A percentile compares a stretch with the other conserved stretches of the same genome.
Conservation (phyloP, 2,888 invertebrate species). For the Tipula unca region DNA sequence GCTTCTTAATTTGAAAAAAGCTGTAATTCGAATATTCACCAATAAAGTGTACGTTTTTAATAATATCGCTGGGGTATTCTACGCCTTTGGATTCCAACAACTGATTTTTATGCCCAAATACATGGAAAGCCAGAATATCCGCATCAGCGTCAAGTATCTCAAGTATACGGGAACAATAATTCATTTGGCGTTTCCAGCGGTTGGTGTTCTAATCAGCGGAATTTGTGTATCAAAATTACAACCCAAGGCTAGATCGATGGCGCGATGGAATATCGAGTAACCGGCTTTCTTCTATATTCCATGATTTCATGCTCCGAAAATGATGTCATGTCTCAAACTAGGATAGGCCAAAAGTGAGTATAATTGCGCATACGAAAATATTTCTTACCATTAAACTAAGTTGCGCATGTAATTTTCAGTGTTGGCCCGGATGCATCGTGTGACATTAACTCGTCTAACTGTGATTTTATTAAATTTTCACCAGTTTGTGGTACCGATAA, state of each 20-base stretch:
- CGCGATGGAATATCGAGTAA: conserved; percentile 51
- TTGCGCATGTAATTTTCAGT: background rate
- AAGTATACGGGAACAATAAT: conserved; percentile 57
- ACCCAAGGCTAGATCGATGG: conserved; percentile 49
- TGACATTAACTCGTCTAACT: conserved; percentile 45
- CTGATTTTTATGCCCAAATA: conserved; percentile 65
- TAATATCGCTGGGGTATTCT: background rate
- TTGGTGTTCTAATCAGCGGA: conserved; percentile 51
- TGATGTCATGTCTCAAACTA: conserved; percentile 38
- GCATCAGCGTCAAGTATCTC: conserved; percentile 54
- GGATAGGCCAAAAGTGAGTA: conserved; percentile 29
- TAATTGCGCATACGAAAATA: background rate
- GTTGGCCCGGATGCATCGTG: conserved; percentile 43
- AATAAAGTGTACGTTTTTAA: background rate
- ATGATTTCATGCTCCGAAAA: conserved; percentile 45
- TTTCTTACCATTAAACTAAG: background rate
- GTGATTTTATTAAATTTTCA: conserved; percentile 55
- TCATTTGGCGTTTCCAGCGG: conserved; percentile 51
- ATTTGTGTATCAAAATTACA: conserved; percentile 50
- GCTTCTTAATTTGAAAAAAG: background rate
- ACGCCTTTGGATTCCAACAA: conserved; percentile 29
- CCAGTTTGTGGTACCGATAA: conserved; percentile 54
- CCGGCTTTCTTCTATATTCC: conserved; percentile 50
- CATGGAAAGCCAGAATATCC: conserved; percentile 59
- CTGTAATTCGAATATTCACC: background rate